Base-by-base conservation (phyloP, 30 jellyfish, hydroid and myxozoan genomes). In the Sanderia malayensis region DNA sequence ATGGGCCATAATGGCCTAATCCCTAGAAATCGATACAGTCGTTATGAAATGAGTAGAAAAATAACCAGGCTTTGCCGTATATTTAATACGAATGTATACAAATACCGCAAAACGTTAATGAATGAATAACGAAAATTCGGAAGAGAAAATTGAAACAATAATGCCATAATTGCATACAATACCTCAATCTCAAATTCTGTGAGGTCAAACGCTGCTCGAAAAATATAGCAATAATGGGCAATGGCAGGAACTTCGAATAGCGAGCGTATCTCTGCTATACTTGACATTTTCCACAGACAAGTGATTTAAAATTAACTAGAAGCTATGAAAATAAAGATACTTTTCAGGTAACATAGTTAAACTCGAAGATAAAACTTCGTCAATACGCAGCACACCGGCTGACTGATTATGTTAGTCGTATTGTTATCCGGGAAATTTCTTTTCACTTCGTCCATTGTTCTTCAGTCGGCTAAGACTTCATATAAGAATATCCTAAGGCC, bases 221-320 rank as follows among this genome's bases (percentile, higher is more conserved):
- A 92, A 19, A 92, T 79, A 70, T 92, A 81, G 73, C 94, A 92
- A 70, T 71, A 92, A 70, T 92, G 96, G 8, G 98, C 96, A 22
- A 92, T 92, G 19, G 98, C 95, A 41, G 98, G 98, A 28, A 92
- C 98, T 70, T 92, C 98, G 41, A 77, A 83, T 96, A 96, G 84
- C 20, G 96, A 67, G 20, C 96, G 88, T 46, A 92, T 68, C 37
- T 84, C 95, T 72, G 77, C 57, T 80, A 65, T 70, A 28, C 83
- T 80, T 67, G 81, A 86, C 87, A 76, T 61, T 24, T 19, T 49
- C 64, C 18, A 9, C 11, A 19, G 25, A 4, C 24, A 8, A 9
- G 24, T 4, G 18, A 2, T 49, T 19, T 13, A 37, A 37, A 49
- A 19, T 49, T 4, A 49, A 19, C 64, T 49, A 19, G 64, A 49